phyloP scores from a whole-genome alignment of 2,888 invertebrate genomes.

The Melieria omissa region DNA sequence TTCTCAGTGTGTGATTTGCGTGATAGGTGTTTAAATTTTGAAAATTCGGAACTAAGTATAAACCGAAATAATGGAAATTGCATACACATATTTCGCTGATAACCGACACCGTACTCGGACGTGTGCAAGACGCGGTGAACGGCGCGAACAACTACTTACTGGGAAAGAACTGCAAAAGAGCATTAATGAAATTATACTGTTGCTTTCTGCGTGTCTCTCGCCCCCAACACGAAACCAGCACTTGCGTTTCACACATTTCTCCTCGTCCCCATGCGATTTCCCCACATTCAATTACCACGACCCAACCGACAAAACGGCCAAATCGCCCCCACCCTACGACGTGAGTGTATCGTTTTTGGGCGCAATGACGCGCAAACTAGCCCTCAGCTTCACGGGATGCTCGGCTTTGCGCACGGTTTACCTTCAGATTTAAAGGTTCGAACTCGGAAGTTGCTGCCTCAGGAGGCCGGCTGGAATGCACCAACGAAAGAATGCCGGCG shows the following conservation, averaged over 20 bases:
- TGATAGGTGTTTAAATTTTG: background rate
- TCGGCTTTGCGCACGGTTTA: slow-evolving; percentile 41
- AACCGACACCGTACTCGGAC: too few relatives aligned
- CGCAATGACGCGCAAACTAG: slow-evolving; percentile 49
- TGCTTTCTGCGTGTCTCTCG: slow-evolving; percentile 12
- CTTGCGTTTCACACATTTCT: background rate
- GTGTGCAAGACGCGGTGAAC: too few relatives aligned
- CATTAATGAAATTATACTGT: slow-evolving; percentile 34
- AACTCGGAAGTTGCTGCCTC: background rate
- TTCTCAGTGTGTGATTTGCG: too few relatives aligned
- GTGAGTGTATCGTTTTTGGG: slow-evolving; percentile 25
- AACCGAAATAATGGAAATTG: background rate
- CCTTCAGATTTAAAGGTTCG: slow-evolving; percentile 41
- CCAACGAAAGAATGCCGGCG: background rate
- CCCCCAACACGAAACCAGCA: background rate
- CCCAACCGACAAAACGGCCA: too few relatives aligned
- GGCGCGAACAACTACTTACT: too few relatives aligned
- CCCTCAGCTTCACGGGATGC: slow-evolving; percentile 9
- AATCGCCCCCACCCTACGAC: background rate
- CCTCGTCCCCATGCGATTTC: background rate
- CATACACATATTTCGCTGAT: background rate
- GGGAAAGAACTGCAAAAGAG: slow-evolving; percentile 9
- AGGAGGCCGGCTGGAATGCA: background rate
- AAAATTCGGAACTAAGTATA: background rate
- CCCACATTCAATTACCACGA: too few relatives aligned